Evolutionary conservation across 2,888 invertebrate genomes (phyloP).

Genomic region (Mythimna impura): DNA sequence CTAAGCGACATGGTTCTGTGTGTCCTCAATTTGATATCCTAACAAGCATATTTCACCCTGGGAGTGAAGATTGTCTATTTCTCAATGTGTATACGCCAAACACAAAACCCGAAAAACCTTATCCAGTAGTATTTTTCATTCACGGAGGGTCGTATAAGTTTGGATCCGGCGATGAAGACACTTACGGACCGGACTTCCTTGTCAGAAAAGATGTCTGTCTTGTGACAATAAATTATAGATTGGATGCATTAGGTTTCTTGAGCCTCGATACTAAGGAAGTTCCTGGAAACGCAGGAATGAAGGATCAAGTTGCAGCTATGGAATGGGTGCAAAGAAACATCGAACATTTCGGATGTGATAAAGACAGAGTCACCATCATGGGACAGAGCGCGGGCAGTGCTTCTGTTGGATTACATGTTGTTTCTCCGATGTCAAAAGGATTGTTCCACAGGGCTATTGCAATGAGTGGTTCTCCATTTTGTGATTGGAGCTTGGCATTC

Average conservation of each 20-base stretch:
- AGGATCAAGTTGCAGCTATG: constrained; percentile 35
- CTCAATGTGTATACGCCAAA: constrained; percentile 37
- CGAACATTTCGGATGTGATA: constrained; percentile 33
- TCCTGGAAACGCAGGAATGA: constrained; percentile 44
- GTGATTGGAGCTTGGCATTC: constrained; percentile 21
- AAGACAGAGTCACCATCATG: constrained; percentile 30
- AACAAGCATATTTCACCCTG: not conserved
- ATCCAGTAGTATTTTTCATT: constrained; percentile 28
- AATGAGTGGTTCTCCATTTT: constrained; percentile 24
- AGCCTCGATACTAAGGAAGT: constrained; percentile 17
- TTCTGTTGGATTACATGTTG: constrained; percentile 27
- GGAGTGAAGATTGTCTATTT: constrained; percentile 42
- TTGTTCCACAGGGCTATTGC: constrained; percentile 35
- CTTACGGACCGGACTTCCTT: constrained; percentile 11
- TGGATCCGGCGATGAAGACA: constrained; percentile 35
- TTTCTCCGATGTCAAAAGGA: constrained; percentile 36
- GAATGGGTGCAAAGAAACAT: constrained; percentile 42
- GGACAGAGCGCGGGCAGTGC: constrained; percentile 39
- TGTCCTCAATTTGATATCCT: constrained; percentile 31
- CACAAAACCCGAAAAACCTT: not conserved
- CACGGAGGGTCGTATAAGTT: constrained; percentile 34
- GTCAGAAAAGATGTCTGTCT: constrained; percentile 10
- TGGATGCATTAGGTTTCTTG: constrained; percentile 37
- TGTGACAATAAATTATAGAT: constrained; percentile 35
- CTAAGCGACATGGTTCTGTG: constrained; percentile 33